Conservation (phyloP, 2,113 vertebrate species). For the Uria lomvia region DNA sequence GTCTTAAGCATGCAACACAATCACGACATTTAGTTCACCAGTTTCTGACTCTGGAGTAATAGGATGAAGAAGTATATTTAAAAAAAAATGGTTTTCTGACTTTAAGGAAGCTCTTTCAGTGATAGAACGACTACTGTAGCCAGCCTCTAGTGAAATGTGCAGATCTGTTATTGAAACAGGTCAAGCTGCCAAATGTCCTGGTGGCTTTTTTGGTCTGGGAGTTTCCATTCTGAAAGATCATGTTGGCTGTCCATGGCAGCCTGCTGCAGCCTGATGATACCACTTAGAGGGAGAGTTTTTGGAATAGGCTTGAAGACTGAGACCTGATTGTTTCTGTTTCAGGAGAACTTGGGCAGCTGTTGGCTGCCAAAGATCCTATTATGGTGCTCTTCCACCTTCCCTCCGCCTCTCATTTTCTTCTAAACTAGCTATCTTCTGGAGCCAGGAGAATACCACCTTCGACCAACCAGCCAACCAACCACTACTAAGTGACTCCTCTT, state of each 20-base stretch:
- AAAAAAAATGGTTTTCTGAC: background rate
- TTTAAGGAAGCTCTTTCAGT: background rate
- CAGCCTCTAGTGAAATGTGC: background rate
- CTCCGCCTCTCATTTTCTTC: constrained; percentile 37
- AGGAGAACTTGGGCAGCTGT: constrained; percentile 41
- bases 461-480: background rate
- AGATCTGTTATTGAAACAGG: constrained; percentile 8
- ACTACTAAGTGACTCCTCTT: background rate
- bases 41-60: background rate
- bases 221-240: constrained; percentile 48
- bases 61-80: background rate
- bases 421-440: constrained; percentile 60
- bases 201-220: constrained; percentile 40
- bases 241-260: background rate
- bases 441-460: constrained; percentile 9
- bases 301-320: background rate
- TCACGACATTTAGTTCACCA: background rate
- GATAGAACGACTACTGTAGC: background rate
- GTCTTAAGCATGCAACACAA: background rate
- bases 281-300: constrained; percentile 50
- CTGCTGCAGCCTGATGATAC: constrained; percentile 25
- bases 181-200: constrained; percentile 39
- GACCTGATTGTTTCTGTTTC: constrained; percentile 57
- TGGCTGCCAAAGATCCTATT: constrained; percentile 55
- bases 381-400: constrained; percentile 54